Evolutionary conservation across 2,113 vertebrate species (phyloP), one percentile per base, ranked within the genome.

Genomic region (Hipposideros armiger): DNA sequence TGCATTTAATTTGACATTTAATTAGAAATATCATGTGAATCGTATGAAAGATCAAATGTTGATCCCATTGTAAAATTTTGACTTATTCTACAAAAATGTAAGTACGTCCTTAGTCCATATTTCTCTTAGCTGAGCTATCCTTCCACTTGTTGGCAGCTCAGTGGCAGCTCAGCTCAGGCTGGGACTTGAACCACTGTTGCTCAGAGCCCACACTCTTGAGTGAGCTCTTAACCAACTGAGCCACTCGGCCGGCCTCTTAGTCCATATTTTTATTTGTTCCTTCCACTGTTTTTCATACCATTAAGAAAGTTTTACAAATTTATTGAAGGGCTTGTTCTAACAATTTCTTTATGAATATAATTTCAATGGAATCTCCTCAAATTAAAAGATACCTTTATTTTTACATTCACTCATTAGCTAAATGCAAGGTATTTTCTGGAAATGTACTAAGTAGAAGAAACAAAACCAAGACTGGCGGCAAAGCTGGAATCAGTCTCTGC

Each of bases 1-100:
- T 93, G 66, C 36, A 86, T 89, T 93, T 91, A 96, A 94, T 82
- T 36, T 36, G 36, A 36, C 36, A 36, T 36, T 36, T 36, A 36
- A 36, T 69, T 95, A n/a, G 22, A 88, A 62, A 91, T 77, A 60
- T 19, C 78, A 16, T 69, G 3, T 88, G 58, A 52, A 54, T 91
- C 14, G 5, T n/a, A 67, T 78, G 83, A 62, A 91, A 95, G 89
- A 32, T 17, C 58, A 89, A 95, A 72, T 60, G 24, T 54, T 91
- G 42, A 85, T 83, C 11, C 20, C 30, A 86, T n/a, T 92, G 20
- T 11, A 92, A 92, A 89, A 62, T 58, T 54, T 90, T 62, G 81
- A 7, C 0, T 26, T 85, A 66, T 82, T 64, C 52, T 78, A 14
- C 11, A 62, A 74, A 87, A 88, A 50, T 56, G 14, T 78, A 83